phyloP scores from a whole-genome alignment of 2,113 vertebrate genomes.

The Siniperca chuatsi region DNA sequence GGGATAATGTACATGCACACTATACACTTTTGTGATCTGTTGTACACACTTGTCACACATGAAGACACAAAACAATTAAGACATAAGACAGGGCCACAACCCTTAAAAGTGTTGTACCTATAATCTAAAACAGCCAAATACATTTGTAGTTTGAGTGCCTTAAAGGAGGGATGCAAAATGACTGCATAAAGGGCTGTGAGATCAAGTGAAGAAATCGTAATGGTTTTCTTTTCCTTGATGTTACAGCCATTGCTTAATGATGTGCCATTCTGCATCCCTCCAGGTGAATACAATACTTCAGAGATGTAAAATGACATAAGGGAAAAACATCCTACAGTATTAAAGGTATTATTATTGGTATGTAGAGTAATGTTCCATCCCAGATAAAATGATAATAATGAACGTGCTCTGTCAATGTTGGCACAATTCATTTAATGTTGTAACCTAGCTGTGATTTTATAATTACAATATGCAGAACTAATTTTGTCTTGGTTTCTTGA shows the following conservation, averaged over 20 bases:
- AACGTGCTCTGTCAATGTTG: background rate
- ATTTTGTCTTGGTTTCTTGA: background rate
- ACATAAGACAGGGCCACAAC: constrained; percentile 57
- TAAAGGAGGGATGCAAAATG: constrained; percentile 54
- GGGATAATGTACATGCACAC: constrained; percentile 48
- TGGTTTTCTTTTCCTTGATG: constrained; percentile 16
- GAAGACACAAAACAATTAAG: constrained; percentile 55
- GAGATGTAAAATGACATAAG: constrained; percentile 13
- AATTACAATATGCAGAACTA: constrained; percentile 1
- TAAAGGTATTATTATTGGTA: background rate
- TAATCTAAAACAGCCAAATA: constrained; percentile 43
- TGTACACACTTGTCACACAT: constrained; percentile 54
- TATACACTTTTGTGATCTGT: constrained; percentile 46
- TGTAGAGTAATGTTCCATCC: background rate
- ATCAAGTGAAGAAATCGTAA: background rate
- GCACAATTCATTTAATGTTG: background rate
- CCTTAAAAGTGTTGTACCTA: constrained; percentile 20
- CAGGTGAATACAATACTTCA: constrained; percentile 21
- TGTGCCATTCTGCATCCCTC: constrained; percentile 49
- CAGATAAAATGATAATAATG: constrained; percentile 17
- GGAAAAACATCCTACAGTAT: background rate
- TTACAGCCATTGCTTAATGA: constrained; percentile 6
- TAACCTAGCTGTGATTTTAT: constrained; percentile 19
- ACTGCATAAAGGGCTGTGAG: background rate
- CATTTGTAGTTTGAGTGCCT: constrained; percentile 7